Percentiles rank a stretch among this genome's conserved stretches.
These are phyloP conservation scores for Myrmecobius fasciatus DNA, from an alignment of 2,113 vertebrate genomes.

Conservation along the genomic window DNA sequence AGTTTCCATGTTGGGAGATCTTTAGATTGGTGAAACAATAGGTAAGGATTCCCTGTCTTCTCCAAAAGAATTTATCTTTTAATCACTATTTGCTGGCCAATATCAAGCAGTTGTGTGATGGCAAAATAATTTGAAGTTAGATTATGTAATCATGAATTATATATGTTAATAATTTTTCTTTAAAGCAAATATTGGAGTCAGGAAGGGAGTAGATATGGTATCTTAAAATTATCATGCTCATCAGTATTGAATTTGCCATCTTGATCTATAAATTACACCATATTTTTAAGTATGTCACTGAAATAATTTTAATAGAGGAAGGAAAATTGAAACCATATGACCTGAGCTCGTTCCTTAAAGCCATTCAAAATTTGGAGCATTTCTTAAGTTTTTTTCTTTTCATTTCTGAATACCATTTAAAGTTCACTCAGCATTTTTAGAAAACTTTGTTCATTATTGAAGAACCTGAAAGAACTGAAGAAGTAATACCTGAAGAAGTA, in stretches of 20 bases:
- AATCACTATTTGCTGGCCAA: neutral
- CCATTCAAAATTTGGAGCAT: slow-evolving; percentile 22
- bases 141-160: neutral
- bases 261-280: rapidly evolving
- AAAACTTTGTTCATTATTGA: slow-evolving; percentile 22
- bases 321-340: slow-evolving; percentile 30
- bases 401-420: neutral
- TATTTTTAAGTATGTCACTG: neutral
- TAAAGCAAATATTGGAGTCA: neutral
- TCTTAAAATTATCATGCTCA: neutral
- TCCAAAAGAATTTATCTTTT: neutral
- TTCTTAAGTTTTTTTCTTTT: slow-evolving; percentile 24
- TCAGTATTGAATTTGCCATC: rapidly evolving
- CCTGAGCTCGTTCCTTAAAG: neutral
- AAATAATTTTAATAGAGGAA: neutral
- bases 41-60: neutral
- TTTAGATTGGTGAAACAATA: neutral
- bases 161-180: neutral
- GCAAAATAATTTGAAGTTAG: neutral
- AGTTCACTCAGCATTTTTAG: neutral
- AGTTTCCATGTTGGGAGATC: neutral
- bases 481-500: slow-evolving; percentile 1
- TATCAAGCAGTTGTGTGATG: neutral
- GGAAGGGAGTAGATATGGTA: neutral
- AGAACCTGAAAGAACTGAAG: too few species aligned